phyloP scores from a whole-genome alignment of 2,888 invertebrate species.

The Gandaritis pyraliata region DNA sequence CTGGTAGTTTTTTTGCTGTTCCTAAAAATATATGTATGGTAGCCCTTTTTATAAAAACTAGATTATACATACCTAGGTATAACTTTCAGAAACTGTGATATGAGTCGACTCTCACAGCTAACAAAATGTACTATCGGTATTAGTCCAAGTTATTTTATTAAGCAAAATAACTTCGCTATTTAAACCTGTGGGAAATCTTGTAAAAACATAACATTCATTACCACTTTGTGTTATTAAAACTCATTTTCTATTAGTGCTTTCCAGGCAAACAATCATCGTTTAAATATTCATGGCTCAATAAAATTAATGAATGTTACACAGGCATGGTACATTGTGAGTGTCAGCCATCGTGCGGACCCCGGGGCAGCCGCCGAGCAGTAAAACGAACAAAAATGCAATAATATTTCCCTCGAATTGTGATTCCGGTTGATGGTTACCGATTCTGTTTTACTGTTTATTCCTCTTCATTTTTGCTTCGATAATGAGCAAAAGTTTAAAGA shows the following conservation, averaged over 20 bases:
- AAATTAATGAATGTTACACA: constrained; percentile 3
- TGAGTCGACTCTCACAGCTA: no score
- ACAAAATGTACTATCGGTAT: no score
- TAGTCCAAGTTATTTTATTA: no score
- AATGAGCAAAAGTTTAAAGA: constrained; percentile 8
- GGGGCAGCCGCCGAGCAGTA: constrained; percentile 55
- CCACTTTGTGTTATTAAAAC: background rate
- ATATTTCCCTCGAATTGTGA: constrained; percentile 59
- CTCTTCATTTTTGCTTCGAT: constrained; percentile 24
- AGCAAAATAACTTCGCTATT: no score
- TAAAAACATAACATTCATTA: no score
- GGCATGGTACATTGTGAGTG: constrained; percentile 48
- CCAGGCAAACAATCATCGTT: constrained; percentile 6
- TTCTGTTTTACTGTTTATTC: constrained; percentile 39
- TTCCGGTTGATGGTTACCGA: constrained; percentile 53
- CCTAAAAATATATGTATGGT: no score
- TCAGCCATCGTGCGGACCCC: constrained; percentile 43
- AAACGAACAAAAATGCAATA: constrained; percentile 66
- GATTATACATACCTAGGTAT: no score
- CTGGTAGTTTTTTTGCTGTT: no score
- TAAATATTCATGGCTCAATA: constrained; percentile 4
- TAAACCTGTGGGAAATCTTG: no score
- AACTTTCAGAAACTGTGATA: no score
- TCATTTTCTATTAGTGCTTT: constrained; percentile 1
- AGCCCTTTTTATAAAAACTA: no score